These are phyloP conservation scores for Chromobotia macracanthus DNA, from an alignment of 2,797 vertebrate species.

Conservation along the genomic window DNA sequence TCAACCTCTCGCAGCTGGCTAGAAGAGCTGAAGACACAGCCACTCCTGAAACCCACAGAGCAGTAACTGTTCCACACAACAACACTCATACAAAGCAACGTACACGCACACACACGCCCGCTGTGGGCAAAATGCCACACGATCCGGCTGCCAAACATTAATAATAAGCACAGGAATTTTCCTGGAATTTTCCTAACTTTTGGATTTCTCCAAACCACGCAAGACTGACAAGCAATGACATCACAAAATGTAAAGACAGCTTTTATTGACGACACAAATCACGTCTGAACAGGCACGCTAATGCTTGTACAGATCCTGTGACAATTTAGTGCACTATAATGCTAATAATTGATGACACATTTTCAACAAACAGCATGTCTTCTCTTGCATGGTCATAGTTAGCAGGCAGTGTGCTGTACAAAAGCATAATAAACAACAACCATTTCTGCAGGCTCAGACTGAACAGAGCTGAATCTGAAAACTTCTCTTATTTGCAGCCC, in stretches of 20 bases:
- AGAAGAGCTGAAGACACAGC: conserved; percentile 2
- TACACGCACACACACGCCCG: not conserved
- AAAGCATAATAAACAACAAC: not conserved
- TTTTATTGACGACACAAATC: not conserved
- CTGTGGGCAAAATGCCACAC: not conserved
- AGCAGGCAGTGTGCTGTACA: not conserved
- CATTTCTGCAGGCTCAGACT: not conserved
- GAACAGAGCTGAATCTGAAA: conserved; percentile 12
- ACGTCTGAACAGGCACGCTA: not conserved
- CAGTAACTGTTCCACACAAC: conserved; percentile 4
- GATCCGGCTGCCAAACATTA: not conserved
- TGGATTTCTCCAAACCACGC: not conserved
- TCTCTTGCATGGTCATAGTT: not conserved
- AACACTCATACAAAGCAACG: not conserved
- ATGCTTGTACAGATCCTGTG: conserved; percentile 14
- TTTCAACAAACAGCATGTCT: not conserved
- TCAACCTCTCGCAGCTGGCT: conserved; percentile 54
- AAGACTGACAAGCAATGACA: not conserved
- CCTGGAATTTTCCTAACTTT: not conserved
- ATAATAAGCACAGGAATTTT: conserved; percentile 2
- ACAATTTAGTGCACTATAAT: not conserved
- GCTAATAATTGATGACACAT: conserved; percentile 25
- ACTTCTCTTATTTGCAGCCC: not conserved
- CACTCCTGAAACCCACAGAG: conserved; percentile 21
- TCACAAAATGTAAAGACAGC: not conserved